Conservation (phyloP, 2,888 invertebrate species). For the Melipona bicolor region DNA sequence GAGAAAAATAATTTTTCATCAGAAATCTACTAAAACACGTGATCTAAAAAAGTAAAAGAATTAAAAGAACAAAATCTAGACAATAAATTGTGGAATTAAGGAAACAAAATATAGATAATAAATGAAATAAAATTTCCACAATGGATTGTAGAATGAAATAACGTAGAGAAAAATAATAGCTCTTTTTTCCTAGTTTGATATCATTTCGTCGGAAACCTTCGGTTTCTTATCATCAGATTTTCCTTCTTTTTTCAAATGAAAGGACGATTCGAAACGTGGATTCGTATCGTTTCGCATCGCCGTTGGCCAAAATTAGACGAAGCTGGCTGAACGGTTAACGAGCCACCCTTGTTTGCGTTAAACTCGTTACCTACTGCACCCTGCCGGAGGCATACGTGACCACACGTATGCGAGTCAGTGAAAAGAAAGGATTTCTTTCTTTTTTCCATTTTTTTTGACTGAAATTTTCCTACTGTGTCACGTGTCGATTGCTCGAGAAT, state of each 20-base stretch:
- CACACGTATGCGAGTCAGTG: conserved; percentile 2
- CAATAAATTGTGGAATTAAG: no score
- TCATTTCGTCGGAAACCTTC: neutral
- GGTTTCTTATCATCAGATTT: neutral
- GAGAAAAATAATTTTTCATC: no score
- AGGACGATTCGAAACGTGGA: neutral
- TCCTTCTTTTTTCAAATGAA: neutral
- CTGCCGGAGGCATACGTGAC: conserved; percentile 23
- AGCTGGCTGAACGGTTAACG: conserved; percentile 61
- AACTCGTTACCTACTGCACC: conserved; percentile 69
- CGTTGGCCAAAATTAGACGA: conserved; percentile 48
- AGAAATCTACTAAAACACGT: no score
- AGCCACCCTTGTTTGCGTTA: conserved; percentile 74
- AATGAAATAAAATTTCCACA: no score
- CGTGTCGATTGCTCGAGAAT: neutral
- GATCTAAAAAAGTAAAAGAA: no score
- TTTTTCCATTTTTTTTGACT: neutral
- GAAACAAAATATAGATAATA: no score
- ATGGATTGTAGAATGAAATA: no score
- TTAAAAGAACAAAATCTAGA: no score
- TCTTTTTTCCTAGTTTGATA: neutral
- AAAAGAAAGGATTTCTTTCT: neutral
- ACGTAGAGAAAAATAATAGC: no score
- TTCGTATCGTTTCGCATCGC: neutral
- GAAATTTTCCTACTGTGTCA: neutral